Evolutionary conservation across 2,113 vertebrate species (phyloP).

Genomic region (Gymnogyps californianus): DNA sequence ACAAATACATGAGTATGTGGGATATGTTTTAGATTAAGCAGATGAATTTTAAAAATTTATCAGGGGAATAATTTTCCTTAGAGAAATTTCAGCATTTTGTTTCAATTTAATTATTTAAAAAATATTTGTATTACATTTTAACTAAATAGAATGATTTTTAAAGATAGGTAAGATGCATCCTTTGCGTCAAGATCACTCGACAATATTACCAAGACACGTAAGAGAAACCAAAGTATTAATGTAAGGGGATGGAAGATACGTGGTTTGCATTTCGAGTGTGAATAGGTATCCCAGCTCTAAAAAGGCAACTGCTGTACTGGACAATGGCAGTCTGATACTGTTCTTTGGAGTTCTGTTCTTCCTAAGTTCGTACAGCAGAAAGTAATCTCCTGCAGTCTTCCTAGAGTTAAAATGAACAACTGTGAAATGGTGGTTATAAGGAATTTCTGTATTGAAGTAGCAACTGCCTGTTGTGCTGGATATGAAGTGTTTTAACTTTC

Average conservation of each 20-base stretch:
- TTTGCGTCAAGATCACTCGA: background rate
- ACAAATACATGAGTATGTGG: background rate
- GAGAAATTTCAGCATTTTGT: background rate
- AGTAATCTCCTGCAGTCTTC: background rate
- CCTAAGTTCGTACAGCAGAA: background rate
- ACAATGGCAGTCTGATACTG: too few relatives aligned
- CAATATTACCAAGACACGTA: background rate
- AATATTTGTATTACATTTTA: background rate
- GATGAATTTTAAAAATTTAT: background rate
- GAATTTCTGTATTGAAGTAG: background rate
- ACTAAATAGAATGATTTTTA: background rate
- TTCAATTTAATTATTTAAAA: background rate
- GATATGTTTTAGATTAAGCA: background rate
- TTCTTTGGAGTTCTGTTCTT: background rate
- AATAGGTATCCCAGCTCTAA: background rate
- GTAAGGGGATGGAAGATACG: accelerated
- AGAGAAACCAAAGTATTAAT: background rate
- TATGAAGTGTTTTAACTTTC: background rate
- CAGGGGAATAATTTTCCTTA: background rate
- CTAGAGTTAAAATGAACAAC: background rate
- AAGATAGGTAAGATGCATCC: background rate
- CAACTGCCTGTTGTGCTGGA: background rate
- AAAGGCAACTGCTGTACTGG: background rate
- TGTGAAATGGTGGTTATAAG: background rate
- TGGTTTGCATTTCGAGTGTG: background rate